Base-by-base conservation (phyloP, 1,140 invertebrate genomes). In the Drosophila ohnishii region DNA sequence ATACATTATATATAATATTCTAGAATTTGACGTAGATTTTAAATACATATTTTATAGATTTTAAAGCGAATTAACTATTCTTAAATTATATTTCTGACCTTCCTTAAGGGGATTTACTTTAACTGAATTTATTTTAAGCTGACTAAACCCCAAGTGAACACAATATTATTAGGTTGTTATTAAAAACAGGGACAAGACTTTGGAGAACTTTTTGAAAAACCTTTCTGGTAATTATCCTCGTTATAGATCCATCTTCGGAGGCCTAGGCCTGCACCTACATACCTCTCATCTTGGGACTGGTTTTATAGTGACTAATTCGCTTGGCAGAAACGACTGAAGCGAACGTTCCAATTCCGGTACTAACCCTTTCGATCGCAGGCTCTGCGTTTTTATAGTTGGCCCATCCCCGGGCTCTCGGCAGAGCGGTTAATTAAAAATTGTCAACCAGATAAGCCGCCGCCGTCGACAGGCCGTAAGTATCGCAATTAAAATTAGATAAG, bases 401-500 rank as follows among this genome's bases (percentile, higher is more conserved):
- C 63, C 28, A 59, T 58, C 19, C 65, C 61, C 62, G 39, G 37
- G 34, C 32, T n/a, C 37, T 7, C 5, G 42, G 13, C 81, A 39
- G 48, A 35, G 57, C 32, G 65, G 50, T 64, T 84, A 84, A 84
- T 84, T 84, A 84, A 77, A 76, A 75, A 80, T 51, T 76, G 81
- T 72, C 66, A 75, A 47, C 53, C 77, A 73, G 80, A 84, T 84
- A 84, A 84, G 81, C 80, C 25, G 25, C 56, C 34, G 55, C 28
- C 32, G 19, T 16, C 62, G 62, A 66, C 48, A 75, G 37, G 48
- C 16, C 60, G 32, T 47, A 48, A 76, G 44, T 80, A 58, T 55
- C 48, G 47, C 71, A 84, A 85, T 85, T 84, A 85, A 84, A 80
- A 64, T 65, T 80, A 56, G 73, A 72, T 76, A 73, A 80, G 50